phyloP scores from a whole-genome alignment of 2,888 invertebrate species.

The Aporophyla nigra region DNA sequence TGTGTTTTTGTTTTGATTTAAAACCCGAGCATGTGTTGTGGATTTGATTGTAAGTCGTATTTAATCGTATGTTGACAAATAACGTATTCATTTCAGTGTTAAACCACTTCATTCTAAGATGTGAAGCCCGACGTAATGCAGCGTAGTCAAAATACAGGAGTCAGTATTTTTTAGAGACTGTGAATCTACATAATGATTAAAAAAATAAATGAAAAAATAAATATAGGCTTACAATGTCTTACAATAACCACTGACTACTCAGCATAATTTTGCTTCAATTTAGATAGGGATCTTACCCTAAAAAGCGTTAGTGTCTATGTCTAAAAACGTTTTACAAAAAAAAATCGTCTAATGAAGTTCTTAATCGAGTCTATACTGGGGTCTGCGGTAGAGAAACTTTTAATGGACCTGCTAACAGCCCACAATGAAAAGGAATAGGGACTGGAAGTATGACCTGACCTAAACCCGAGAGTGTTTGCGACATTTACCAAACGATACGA shows the following conservation, averaged over 20 bases:
- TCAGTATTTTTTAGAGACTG: not conserved
- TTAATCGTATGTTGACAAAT: not conserved
- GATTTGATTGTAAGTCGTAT: slow-evolving; percentile 31
- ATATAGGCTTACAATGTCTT: too few species aligned
- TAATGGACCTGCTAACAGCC: slow-evolving; percentile 72
- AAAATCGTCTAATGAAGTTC: slow-evolving; percentile 74
- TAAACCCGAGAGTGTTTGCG: slow-evolving; percentile 29
- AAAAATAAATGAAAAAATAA: too few species aligned
- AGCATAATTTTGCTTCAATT: not conserved
- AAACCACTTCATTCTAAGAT: not conserved
- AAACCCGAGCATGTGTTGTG: slow-evolving; percentile 50
- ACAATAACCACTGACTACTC: not conserved
- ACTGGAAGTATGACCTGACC: slow-evolving; percentile 25
- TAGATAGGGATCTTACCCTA: not conserved
- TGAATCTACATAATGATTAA: not conserved
- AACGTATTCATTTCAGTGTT: not conserved
- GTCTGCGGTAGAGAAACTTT: slow-evolving; percentile 72
- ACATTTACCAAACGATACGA: slow-evolving; percentile 48
- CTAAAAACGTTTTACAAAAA: slow-evolving; percentile 52
- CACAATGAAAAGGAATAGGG: slow-evolving; percentile 26
- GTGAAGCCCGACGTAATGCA: too few species aligned
- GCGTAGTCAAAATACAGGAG: not conserved
- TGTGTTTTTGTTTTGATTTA: slow-evolving; percentile 54
- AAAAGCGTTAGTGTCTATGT: slow-evolving; percentile 32
- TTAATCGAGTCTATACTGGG: slow-evolving; percentile 67